Evolutionary conservation across 2,888 invertebrate genomes (phyloP), one percentile per base, ranked within the genome.

Genomic region (Stenichneumon culpator): DNA sequence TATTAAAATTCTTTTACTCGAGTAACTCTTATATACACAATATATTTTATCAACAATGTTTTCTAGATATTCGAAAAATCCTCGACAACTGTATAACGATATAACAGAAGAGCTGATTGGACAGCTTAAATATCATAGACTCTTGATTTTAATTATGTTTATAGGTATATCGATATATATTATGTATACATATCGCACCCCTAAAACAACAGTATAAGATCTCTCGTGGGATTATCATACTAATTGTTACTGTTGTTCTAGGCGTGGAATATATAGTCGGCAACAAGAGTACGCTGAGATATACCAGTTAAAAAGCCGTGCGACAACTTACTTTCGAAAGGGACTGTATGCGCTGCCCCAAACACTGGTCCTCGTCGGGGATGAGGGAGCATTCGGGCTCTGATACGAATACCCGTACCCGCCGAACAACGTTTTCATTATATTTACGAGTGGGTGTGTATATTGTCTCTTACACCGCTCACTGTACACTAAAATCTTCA

Each of bases 331-430:
- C 93, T 90, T 93, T 89, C 91, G 89, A 83, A 93, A 93, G 19
- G 93, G 93, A 82, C 92, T 93, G 82, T 89, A 92, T 68, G 91
- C 87, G 86, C 89, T 91, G 77, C 93, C 90, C 93, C 93, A 93
- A 52, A 91, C 89, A 63, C 90, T 91, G 75, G 86, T 86, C 79
- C 91, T 91, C 39, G 90, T 90, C 14, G 92, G 90, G 25, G 93
- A 92, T 54, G 92, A 88, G 78, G 92, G 90, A 74, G 87, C 90
- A 79, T 90, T 92, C 77, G 91, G 91, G 84, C 88, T 89, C 82
- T 90, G 90, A 84, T 87, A 89, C 79, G 90, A 90, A 84, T 90
- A 92, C 89, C 91, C 91, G 82, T 91, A 92, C 72, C 91, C 90
- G 75, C 91, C 91, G 82, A 93, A 90, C 88, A 93, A 92, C 93